A percentile compares a stretch with the other conserved stretches of the same genome.
Evolutionary conservation across 2,113 vertebrate species (phyloP).

Genomic region (Grantiella picta): DNA sequence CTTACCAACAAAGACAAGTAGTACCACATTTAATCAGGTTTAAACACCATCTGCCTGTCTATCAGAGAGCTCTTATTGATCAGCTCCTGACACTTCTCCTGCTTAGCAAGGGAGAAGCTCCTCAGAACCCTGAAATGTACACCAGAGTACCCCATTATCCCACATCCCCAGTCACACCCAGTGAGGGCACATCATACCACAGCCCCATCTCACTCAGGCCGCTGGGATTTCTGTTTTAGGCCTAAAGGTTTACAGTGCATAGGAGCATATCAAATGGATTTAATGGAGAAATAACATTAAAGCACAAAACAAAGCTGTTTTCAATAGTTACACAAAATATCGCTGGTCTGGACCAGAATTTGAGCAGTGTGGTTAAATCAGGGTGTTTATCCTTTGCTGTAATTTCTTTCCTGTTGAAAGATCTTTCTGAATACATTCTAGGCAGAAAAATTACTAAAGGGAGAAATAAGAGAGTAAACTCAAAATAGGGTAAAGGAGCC

Average conservation of each 20-base stretch:
- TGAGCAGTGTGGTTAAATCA: neutral
- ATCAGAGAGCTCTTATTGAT: neutral
- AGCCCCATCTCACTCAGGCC: neutral
- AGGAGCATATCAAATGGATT: neutral
- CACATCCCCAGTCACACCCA: accelerated
- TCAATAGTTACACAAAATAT: neutral
- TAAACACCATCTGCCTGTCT: neutral
- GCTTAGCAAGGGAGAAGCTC: neutral
- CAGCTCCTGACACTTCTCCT: neutral
- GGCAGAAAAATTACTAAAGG: neutral
- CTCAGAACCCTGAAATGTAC: neutral
- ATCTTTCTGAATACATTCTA: neutral
- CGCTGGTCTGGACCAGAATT: neutral
- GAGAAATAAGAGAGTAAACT: neutral
- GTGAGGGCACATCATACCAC: neutral
- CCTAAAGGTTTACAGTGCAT: neutral
- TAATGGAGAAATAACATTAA: neutral
- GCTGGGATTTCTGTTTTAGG: neutral
- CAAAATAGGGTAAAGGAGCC: neutral
- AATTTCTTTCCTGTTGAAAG: neutral
- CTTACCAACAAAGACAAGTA: neutral
- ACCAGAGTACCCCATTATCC: neutral
- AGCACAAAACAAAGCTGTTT: neutral
- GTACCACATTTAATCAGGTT: neutral
- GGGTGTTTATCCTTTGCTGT: neutral